phyloP scores from a whole-genome alignment of 2,797 vertebrate species.

The Dryobates pubescens region DNA sequence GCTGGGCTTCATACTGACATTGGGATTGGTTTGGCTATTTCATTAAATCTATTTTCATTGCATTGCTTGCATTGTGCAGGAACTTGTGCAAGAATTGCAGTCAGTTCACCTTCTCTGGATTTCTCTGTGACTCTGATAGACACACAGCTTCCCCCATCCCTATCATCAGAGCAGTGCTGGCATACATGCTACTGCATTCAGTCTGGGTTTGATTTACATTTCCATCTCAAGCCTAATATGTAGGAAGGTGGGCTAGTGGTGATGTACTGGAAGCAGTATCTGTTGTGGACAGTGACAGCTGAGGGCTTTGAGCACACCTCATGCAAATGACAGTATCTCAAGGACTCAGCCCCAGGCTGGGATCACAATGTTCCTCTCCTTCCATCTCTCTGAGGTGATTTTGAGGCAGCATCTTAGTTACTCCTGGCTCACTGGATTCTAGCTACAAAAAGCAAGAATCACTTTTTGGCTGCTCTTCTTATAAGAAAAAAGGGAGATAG shows the following conservation, averaged over 20 bases:
- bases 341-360: neutral
- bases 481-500: neutral
- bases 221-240: neutral
- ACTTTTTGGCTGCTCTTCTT: neutral
- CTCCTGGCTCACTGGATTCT: neutral
- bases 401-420: neutral
- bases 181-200: neutral
- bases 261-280: neutral
- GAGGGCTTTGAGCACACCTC: neutral
- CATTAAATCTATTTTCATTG: no score
- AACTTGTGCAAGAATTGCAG: neutral
- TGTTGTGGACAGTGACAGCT: neutral
- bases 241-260: neutral
- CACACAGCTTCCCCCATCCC: neutral
- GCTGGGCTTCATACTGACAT: no score
- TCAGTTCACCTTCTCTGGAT: neutral
- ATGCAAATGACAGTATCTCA: neutral
- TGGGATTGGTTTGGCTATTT: no score
- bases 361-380: neutral
- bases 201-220: neutral
- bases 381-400: neutral
- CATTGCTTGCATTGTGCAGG: neutral
- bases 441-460: neutral
- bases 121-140: neutral
- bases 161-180: neutral